A percentile compares a stretch with the other conserved stretches of the same genome.
These are phyloP conservation scores for Montipora capricornis DNA, from an alignment of 64 coral and sea anemone species.

Conservation along the genomic window DNA sequence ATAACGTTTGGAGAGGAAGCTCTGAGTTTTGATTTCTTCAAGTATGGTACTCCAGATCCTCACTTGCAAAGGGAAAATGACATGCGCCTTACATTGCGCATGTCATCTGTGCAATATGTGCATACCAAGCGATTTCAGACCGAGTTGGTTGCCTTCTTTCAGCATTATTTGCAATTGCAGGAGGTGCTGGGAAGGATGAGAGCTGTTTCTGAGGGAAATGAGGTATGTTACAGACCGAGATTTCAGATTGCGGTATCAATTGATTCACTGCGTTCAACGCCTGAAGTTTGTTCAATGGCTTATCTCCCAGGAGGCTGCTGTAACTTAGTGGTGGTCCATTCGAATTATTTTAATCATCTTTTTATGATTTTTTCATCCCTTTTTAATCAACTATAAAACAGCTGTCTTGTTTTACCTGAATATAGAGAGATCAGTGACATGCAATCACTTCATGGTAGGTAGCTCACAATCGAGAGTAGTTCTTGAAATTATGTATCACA, in stretches of 20 bases:
- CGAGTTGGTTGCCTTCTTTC: constrained; percentile 91
- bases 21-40: constrained; percentile 88
- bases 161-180: constrained; percentile 93
- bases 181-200: constrained; percentile 95
- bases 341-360: no score
- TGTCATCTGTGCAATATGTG: constrained; percentile 99
- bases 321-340: no score
- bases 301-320: no score
- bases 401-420: no score
- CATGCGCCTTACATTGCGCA: constrained; percentile 83
- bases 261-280: not conserved
- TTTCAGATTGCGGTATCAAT: not conserved
- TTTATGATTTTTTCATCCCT: no score
- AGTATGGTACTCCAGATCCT: constrained; percentile 91
- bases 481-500: no score
- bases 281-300: no score
- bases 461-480: no score
- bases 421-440: no score
- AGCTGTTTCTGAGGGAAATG: constrained; percentile 85
- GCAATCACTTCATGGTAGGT: no score
- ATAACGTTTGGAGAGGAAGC: constrained; percentile 97
- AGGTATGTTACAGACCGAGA: constrained; percentile 1
- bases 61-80: constrained; percentile 77
- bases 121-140: constrained; percentile 87
- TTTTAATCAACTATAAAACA: no score